Percentiles rank a stretch among this genome's conserved stretches.
Evolutionary conservation across 2,113 vertebrate genomes (phyloP).

Genomic region (Peromyscus polionotus): DNA sequence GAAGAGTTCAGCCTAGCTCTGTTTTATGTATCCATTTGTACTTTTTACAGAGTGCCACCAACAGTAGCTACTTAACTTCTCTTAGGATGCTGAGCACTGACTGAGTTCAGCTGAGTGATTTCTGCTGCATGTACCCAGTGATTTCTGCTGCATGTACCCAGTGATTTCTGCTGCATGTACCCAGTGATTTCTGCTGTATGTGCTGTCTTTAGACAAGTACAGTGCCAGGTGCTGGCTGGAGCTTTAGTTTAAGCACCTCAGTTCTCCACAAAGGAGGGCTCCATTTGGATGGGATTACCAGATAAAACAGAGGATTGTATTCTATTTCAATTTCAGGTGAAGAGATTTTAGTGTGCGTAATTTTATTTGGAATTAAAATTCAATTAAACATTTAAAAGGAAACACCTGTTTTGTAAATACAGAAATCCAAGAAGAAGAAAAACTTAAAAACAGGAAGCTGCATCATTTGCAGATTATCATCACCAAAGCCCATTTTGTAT

Average conservation of each 20-base stretch:
- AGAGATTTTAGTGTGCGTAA: not conserved
- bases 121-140: not conserved
- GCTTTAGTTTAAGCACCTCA: not conserved
- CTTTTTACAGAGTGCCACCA: not conserved
- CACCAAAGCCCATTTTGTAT: not conserved
- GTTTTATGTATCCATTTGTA: not conserved
- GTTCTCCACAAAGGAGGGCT: not conserved
- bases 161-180: not conserved
- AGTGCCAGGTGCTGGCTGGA: not conserved
- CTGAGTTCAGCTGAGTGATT: not conserved
- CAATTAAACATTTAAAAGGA: not conserved
- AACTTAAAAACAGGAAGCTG: not conserved
- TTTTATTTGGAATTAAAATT: not conserved
- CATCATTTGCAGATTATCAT: not conserved
- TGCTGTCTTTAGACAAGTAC: not conserved
- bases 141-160: not conserved
- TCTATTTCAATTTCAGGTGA: not conserved
- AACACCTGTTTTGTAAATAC: not conserved
- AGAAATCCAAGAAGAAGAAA: conserved; percentile 5
- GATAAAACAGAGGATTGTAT: not conserved
- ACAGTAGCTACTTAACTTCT: not conserved
- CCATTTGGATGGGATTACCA: not conserved
- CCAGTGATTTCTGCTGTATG: not conserved
- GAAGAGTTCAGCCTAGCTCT: not conserved
- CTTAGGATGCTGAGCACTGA: not conserved